Percentiles rank a stretch among this genome's conserved stretches.
phyloP scores from a whole-genome alignment of 1,140 invertebrate species.

The Ditylenchus dipsaci region DNA sequence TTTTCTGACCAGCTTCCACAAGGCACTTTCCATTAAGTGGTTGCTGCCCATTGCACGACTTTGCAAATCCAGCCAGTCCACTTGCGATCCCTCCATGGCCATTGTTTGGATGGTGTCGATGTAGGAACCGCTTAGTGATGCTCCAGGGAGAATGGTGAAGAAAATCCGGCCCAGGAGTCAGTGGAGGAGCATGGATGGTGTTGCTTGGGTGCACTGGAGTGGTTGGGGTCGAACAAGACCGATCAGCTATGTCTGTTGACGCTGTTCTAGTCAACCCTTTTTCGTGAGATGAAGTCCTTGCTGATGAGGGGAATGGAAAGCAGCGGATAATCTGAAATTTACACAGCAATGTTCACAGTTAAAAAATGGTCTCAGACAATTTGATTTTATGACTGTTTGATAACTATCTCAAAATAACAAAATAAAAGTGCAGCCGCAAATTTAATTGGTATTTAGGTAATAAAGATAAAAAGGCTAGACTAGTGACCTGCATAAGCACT shows the following conservation, averaged over 20 bases:
- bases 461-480: not conserved
- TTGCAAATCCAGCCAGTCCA: too few relatives aligned
- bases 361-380: too few relatives aligned
- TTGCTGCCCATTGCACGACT: too few relatives aligned
- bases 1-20: too few relatives aligned
- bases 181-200: not conserved
- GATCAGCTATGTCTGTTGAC: not conserved
- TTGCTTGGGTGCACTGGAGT: not conserved
- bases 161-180: not conserved
- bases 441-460: too few relatives aligned
- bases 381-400: too few relatives aligned
- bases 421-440: too few relatives aligned
- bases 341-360: too few relatives aligned
- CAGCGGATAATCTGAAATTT: conserved; percentile 11
- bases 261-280: not conserved
- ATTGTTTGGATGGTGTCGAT: not conserved
- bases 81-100: not conserved
- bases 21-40: too few relatives aligned
- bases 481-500: conserved; percentile 7
- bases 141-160: conserved; percentile 4
- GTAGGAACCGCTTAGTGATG: conserved; percentile 2
- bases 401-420: too few relatives aligned
- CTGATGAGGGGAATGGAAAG: not conserved
- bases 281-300: not conserved
- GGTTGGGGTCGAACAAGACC: not conserved